Evolutionary conservation across 2,888 invertebrate genomes (phyloP).

Genomic region (Acrobasis consociella): DNA sequence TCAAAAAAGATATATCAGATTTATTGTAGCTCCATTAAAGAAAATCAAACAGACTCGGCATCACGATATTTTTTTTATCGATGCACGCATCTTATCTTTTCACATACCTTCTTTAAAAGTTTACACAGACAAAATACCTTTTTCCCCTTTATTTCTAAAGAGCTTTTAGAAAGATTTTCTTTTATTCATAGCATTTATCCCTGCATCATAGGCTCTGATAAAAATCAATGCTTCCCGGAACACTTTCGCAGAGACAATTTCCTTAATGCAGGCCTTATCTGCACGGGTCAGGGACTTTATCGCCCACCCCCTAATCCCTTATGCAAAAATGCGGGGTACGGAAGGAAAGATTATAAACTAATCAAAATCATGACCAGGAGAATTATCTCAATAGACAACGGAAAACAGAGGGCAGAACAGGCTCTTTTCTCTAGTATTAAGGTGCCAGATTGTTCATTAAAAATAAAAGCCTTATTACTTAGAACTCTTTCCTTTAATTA

Average conservation of each 20-base stretch:
- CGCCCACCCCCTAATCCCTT: constrained; percentile 6
- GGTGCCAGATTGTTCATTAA: no score
- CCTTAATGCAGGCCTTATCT: constrained; percentile 18
- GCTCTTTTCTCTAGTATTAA: no score
- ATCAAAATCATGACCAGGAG: no score
- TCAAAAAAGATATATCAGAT: no score
- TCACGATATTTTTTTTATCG: no score
- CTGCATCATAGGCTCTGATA: constrained; percentile 7
- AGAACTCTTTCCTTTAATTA: no score
- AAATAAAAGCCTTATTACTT: no score
- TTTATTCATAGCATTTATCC: neutral
- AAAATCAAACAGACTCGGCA: no score
- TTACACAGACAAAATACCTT: neutral
- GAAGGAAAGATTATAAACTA: neutral
- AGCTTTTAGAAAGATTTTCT: neutral
- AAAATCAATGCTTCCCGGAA: constrained; percentile 2
- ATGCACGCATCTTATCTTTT: no score
- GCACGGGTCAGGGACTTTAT: constrained; percentile 5
- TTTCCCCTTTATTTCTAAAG: neutral
- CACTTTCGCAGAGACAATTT: constrained; percentile 11
- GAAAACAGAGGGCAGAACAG: no score
- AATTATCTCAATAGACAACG: no score
- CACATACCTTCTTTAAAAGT: neutral
- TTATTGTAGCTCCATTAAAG: no score
- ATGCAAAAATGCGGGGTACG: neutral